phyloP scores from a whole-genome alignment of 1,140 invertebrate genomes.

The Agraylea sexmaculata region DNA sequence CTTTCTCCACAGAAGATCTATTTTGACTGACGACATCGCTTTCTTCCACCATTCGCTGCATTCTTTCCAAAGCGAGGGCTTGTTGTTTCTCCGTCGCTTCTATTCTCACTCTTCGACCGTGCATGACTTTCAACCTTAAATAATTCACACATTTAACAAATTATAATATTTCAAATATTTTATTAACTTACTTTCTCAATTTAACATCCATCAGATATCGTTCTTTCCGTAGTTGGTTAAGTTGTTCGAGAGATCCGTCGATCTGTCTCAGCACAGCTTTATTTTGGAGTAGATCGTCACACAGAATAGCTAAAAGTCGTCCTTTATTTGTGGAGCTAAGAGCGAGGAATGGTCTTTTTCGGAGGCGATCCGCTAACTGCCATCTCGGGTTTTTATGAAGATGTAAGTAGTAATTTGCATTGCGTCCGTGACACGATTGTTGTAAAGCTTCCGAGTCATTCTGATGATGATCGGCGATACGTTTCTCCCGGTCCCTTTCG shows the following conservation, averaged over 20 bases:
- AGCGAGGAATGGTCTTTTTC: slow-evolving; percentile 73
- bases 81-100: slow-evolving; percentile 57
- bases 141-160: slow-evolving; percentile 11
- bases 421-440: slow-evolving; percentile 52
- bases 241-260: slow-evolving; percentile 61
- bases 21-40: slow-evolving; percentile 21
- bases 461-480: slow-evolving; percentile 68
- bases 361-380: slow-evolving; percentile 51
- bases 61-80: slow-evolving; percentile 35
- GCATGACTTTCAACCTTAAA: slow-evolving; percentile 54
- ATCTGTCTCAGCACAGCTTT: slow-evolving; percentile 75
- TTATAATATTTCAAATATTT: background rate
- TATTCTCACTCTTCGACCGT: slow-evolving; percentile 60
- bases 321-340: slow-evolving; percentile 78
- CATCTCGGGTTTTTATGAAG: slow-evolving; percentile 64
- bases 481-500: slow-evolving; percentile 62
- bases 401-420: slow-evolving; percentile 63
- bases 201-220: slow-evolving; percentile 77
- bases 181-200: slow-evolving; percentile 63
- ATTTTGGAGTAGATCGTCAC: slow-evolving; percentile 88
- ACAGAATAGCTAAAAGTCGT: slow-evolving; percentile 78
- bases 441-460: slow-evolving; percentile 50
- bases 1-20: slow-evolving; percentile 9
- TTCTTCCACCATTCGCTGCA: slow-evolving; percentile 37
- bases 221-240: slow-evolving; percentile 64